A percentile compares a stretch with the other conserved stretches of the same genome.
Evolutionary conservation across 2,113 vertebrate genomes (phyloP).

Genomic region (Lamprotornis superbus): DNA sequence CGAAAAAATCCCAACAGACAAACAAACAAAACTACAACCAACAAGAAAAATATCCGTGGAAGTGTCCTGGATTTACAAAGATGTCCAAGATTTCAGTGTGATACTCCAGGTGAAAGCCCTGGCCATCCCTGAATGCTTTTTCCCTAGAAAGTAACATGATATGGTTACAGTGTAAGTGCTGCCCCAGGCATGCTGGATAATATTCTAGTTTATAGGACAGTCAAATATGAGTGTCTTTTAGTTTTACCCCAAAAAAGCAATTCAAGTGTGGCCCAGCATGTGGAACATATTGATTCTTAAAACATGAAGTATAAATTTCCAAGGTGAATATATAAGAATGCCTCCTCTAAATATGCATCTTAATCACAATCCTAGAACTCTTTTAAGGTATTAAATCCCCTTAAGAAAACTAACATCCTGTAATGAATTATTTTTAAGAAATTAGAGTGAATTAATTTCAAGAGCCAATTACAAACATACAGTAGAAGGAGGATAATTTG

Average conservation of each 20-base stretch:
- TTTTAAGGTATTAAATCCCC: constrained; percentile 55
- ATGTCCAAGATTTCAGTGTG: neutral
- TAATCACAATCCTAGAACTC: constrained; percentile 34
- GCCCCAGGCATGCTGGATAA: neutral
- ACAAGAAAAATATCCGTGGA: neutral
- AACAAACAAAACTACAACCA: neutral
- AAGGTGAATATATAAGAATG: neutral
- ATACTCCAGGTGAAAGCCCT: neutral
- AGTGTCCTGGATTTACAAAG: neutral
- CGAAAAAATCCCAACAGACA: neutral
- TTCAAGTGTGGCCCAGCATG: neutral
- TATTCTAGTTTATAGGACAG: neutral
- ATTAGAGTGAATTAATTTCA: constrained; percentile 60
- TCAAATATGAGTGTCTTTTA: neutral
- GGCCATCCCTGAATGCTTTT: neutral
- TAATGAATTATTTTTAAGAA: constrained; percentile 50
- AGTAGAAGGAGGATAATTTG: constrained; percentile 57
- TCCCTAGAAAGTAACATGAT: neutral
- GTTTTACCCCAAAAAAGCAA: neutral
- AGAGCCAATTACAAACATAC: constrained; percentile 64
- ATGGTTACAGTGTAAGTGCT: neutral
- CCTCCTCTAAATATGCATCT: constrained; percentile 27
- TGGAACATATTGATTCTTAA: neutral
- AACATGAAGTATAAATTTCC: neutral
- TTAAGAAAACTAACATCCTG: constrained; percentile 33